Conservation (phyloP, 2,888 invertebrate genomes). For the Perithous albicinctus region DNA sequence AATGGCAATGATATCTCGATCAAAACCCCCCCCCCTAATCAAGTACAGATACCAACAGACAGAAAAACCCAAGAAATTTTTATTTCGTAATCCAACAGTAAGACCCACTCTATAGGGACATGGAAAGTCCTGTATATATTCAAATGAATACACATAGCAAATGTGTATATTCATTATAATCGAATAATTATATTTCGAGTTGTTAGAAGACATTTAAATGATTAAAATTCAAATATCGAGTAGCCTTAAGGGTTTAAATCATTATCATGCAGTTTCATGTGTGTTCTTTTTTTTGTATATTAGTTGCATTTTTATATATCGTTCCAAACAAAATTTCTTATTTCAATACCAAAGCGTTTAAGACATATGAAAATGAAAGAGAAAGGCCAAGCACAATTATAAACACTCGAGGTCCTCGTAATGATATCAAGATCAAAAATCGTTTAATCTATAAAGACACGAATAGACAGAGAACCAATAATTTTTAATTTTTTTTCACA, state of each 20-base stretch:
- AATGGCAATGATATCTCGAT: constrained; percentile 17
- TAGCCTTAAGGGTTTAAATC: background rate
- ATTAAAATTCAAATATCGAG: background rate
- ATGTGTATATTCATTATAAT: background rate
- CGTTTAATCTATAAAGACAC: background rate
- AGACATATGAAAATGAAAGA: background rate
- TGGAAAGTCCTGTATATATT: background rate
- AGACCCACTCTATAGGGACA: background rate
- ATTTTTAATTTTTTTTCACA: constrained; percentile 29
- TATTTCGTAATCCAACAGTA: background rate
- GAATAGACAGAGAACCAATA: background rate
- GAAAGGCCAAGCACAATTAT: background rate
- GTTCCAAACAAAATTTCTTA: background rate
- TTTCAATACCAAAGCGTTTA: background rate
- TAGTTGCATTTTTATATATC: background rate
- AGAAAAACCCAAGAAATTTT: background rate
- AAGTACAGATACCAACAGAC: background rate
- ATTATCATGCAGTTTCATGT: background rate
- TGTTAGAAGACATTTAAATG: background rate
- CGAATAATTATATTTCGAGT: background rate
- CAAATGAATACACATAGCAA: background rate
- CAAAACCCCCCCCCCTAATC: background rate
- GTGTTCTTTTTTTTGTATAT: background rate
- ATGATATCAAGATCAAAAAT: background rate
- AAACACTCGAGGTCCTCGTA: background rate